These are phyloP conservation scores for Halictus quadricinctus DNA, from an alignment of 2,888 invertebrate species.

Conservation along the genomic window DNA sequence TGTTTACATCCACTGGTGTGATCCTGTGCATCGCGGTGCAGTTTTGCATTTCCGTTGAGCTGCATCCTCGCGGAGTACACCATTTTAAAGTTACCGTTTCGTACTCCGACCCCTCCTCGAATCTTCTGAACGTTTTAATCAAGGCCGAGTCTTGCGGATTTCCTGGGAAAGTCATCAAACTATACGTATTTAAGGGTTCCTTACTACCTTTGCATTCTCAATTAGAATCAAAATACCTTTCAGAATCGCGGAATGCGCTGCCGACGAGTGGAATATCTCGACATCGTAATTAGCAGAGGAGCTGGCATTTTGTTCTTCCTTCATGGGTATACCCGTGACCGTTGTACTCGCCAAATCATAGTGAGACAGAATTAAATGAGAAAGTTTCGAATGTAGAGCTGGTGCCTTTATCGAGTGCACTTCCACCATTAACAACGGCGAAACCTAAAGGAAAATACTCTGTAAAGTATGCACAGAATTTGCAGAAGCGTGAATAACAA, in stretches of 20 bases:
- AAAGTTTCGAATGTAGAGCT: constrained; percentile 88
- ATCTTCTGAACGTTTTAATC: constrained; percentile 85
- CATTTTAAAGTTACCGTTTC: constrained; percentile 96
- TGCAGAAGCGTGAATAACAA: neutral
- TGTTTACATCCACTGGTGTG: constrained; percentile 98
- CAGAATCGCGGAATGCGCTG: constrained; percentile 92
- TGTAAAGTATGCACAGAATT: neutral
- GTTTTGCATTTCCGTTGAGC: constrained; percentile 91
- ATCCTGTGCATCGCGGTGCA: constrained; percentile 94
- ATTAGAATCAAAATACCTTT: constrained; percentile 80
- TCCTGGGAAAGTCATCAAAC: constrained; percentile 68
- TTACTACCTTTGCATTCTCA: neutral
- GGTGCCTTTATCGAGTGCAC: constrained; percentile 92
- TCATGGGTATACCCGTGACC: constrained; percentile 99
- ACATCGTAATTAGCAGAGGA: constrained; percentile 99
- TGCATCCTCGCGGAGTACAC: constrained; percentile 97
- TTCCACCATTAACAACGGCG: constrained; percentile 89
- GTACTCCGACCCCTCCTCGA: constrained; percentile 88
- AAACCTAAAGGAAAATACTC: constrained; percentile 84
- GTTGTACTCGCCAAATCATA: constrained; percentile 97
- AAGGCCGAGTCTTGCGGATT: constrained; percentile 86
- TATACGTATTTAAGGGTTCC: neutral
- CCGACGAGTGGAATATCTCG: constrained; percentile 95
- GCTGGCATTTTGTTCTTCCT: constrained; percentile 99
- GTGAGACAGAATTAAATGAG: constrained; percentile 91